Conservation (phyloP, 2,797 vertebrate genomes). For the Podarcis lilfordi region DNA sequence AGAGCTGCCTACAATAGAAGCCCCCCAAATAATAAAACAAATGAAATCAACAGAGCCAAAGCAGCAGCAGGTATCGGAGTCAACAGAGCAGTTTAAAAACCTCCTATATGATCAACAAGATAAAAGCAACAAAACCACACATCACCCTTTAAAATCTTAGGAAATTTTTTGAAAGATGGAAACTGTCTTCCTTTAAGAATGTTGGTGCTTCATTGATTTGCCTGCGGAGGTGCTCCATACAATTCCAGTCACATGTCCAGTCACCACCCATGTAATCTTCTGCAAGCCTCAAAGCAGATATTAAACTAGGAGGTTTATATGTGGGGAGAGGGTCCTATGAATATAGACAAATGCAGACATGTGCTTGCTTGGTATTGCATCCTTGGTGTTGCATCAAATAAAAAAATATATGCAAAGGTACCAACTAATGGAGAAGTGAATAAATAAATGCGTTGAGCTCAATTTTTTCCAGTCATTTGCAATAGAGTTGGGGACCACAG, state of each 20-base stretch:
- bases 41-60: not conserved
- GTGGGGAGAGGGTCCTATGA: too few species aligned
- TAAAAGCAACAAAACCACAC: not conserved
- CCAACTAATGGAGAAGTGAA: not conserved
- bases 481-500: not conserved
- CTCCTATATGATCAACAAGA: not conserved
- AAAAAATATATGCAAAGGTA: not conserved
- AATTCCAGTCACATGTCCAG: not conserved
- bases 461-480: not conserved
- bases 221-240: not conserved
- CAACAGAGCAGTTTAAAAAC: not conserved
- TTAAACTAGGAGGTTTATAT: not conserved
- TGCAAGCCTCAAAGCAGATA: not conserved
- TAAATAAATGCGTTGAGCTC: not conserved
- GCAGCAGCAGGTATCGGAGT: not conserved
- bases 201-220: not conserved
- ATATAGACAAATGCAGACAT: not conserved
- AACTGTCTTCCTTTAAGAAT: not conserved
- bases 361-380: not conserved
- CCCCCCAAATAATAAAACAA: not conserved
- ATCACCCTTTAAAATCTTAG: not conserved
- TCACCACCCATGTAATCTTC: not conserved
- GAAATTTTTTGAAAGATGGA: not conserved
- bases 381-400: not conserved
- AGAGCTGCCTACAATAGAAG: not conserved